Base-by-base conservation (phyloP, 2,888 invertebrate genomes). In the Liodrosophila aerea region DNA sequence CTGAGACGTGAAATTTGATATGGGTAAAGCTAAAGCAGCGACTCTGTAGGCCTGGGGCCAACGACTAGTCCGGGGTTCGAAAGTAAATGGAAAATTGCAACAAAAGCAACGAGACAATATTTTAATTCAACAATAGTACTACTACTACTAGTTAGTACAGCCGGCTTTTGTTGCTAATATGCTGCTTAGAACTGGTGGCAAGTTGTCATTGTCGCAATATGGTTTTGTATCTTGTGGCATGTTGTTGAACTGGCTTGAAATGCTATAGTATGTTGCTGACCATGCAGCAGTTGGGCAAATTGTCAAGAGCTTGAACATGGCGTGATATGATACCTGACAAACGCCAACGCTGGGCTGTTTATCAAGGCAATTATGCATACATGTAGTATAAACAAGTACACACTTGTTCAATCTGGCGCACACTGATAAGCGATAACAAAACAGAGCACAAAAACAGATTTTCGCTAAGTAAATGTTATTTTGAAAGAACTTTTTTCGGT, bases 1-100 rank as follows among this genome's bases (percentile, higher is more conserved):
- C 58, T 59, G 33, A 41, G 43, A 18, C 50, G 18, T 63, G 77
- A 64, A 82, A 77, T 56, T 50, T 41, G 52, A 77, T 75, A 75
- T 46, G 4, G 7, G 4, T 22, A 27, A 34, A 47, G 31, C n/a
- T 9, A 8, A n/a, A 8, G 16, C 29, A 30, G n/a, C 4, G 22
- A 40, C 49, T n/a, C n/a, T n/a, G n/a, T 40, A 43, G 49, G 27
- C 43, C 45, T 33, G 47, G n/a, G n/a, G 22, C 39, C 45, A 22
- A 4, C 22, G 5, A 22, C 44, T 22, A 36, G 52, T 15, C n/a
- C 36, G 41, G 51, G 36, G 43, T 37, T 39, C 22, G 11, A 52
- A 50, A 47, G 56, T 18, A 67, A 57, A 27, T 34, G 47, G 22
- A 51, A 50, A 44, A 34, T 34, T 53, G 57, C 43, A 45, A 52